Percentiles rank a stretch among this genome's conserved stretches.
These are phyloP conservation scores for Onychostoma macrolepis DNA, from an alignment of 2,113 vertebrate species.

Conservation along the genomic window DNA sequence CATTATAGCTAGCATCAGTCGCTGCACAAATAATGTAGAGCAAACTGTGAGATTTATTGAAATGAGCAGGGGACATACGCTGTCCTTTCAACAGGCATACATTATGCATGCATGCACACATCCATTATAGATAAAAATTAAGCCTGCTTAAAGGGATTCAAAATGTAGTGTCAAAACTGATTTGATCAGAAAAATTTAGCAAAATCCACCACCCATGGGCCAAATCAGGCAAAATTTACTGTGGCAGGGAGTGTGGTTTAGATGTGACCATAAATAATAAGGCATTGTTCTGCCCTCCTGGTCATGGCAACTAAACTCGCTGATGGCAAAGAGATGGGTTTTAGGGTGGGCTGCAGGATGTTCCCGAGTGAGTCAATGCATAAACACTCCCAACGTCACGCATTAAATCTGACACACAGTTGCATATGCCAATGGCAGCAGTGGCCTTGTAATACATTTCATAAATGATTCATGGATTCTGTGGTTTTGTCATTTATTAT, in stretches of 20 bases:
- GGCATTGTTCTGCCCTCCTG: conserved; percentile 52
- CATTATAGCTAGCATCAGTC: conserved; percentile 4
- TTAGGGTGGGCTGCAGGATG: conserved; percentile 50
- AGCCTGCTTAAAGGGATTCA: conserved; percentile 67
- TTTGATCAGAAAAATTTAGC: conserved; percentile 66
- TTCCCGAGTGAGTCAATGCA: conserved; percentile 64
- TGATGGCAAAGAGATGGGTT: conserved; percentile 12
- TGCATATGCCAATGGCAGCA: background rate
- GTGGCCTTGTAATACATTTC: conserved; percentile 39
- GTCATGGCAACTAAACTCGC: conserved; percentile 46
- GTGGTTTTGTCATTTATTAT: background rate
- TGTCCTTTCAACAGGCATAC: conserved; percentile 24
- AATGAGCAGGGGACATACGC: conserved; percentile 49
- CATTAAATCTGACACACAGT: conserved; percentile 49
- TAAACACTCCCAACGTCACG: conserved; percentile 66
- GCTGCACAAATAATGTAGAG: conserved; percentile 10
- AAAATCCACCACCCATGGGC: conserved; percentile 63
- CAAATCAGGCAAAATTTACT: conserved; percentile 65
- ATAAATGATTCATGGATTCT: background rate
- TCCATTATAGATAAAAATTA: conserved; percentile 25
- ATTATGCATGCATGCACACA: conserved; percentile 37
- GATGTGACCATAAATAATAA: conserved; percentile 66
- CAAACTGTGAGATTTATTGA: conserved; percentile 32
- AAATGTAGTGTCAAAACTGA: conserved; percentile 70
- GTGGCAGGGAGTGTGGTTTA: conserved; percentile 64